Evolutionary conservation across 2,797 vertebrate genomes (phyloP).

Genomic region (Coregonus suidteri): DNA sequence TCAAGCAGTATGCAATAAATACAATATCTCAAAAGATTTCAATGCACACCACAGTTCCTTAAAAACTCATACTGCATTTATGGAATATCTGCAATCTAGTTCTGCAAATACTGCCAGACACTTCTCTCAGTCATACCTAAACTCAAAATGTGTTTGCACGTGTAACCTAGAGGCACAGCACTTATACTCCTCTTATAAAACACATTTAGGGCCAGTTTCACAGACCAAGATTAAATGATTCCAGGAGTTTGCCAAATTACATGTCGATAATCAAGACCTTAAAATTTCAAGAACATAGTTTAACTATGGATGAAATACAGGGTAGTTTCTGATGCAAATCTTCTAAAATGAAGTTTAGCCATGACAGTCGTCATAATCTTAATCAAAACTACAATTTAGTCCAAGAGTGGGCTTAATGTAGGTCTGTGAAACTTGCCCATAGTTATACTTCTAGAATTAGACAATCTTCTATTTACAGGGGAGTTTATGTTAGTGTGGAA

Average conservation of each 20-base stretch:
- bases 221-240: constrained; percentile 2
- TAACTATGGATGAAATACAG: background rate
- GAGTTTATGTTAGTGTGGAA: background rate
- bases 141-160: background rate
- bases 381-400: background rate
- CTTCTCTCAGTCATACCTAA: background rate
- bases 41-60: constrained; percentile 5
- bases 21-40: background rate
- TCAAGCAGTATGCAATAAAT: background rate
- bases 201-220: constrained; percentile 6
- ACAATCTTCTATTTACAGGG: background rate
- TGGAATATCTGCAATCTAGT: background rate
- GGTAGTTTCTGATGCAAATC: background rate
- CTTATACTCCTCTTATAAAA: background rate
- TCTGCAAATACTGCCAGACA: background rate
- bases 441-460: background rate
- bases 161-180: background rate
- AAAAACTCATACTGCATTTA: no score
- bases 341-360: background rate
- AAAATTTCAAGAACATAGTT: background rate
- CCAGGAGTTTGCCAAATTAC: background rate
- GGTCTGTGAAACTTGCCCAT: background rate
- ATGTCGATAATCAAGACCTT: background rate
- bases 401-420: background rate
- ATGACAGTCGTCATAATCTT: background rate